Conservation (phyloP, 2,113 vertebrate species). For the Tragelaphus strepsiceros region DNA sequence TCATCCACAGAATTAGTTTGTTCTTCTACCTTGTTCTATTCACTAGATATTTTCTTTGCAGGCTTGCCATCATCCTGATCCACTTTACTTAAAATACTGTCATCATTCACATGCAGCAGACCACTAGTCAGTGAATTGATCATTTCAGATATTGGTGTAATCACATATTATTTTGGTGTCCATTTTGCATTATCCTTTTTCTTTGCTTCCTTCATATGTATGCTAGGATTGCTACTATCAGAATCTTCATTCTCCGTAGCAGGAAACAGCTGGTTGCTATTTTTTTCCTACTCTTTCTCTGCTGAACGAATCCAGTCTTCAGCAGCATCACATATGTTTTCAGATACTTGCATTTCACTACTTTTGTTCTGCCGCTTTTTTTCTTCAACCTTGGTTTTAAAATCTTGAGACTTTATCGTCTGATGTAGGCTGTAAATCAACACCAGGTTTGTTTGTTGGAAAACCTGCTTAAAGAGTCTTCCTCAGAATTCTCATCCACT, state of each 20-base stretch:
- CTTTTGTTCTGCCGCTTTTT: background rate
- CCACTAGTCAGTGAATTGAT: background rate
- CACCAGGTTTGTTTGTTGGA: background rate
- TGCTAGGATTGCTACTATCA: background rate
- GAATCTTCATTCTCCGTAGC: background rate
- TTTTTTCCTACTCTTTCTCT: background rate
- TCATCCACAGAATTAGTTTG: background rate
- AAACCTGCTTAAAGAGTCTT: background rate
- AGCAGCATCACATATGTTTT: background rate
- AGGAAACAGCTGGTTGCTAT: background rate
- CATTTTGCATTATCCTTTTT: background rate
- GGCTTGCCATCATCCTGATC: background rate
- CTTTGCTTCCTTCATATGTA: background rate
- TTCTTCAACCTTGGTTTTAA: background rate
- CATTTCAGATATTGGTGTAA: background rate
- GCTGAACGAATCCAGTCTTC: background rate
- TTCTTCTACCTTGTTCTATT: background rate
- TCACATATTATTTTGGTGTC: background rate
- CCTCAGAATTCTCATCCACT: background rate
- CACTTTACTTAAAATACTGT: background rate
- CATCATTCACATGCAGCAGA: background rate
- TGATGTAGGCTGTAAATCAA: background rate
- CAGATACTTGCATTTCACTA: background rate
- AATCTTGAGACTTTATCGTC: background rate
- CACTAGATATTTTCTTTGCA: background rate